Evolutionary conservation across 2,797 vertebrate genomes (phyloP).

Genomic region (Microtus californicus): DNA sequence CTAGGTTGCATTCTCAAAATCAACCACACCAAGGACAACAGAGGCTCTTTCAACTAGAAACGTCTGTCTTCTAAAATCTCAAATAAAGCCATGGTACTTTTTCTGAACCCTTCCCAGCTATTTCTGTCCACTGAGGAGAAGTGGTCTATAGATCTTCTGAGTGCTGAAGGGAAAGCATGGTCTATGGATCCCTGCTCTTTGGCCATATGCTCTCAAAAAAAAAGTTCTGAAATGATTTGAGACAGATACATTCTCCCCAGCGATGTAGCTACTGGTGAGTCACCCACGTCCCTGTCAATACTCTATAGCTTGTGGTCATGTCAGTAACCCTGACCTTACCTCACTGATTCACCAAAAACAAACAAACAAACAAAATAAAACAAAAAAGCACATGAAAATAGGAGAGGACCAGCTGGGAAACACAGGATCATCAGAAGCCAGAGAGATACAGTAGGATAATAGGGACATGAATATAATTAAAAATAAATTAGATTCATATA

Average conservation of each 20-base stretch:
- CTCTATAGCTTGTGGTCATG: not conserved
- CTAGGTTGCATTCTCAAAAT: not conserved
- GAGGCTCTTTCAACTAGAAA: not conserved
- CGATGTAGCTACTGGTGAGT: not conserved
- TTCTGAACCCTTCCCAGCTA: not conserved
- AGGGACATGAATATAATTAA: not conserved
- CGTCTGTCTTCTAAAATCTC: not conserved
- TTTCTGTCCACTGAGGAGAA: not conserved
- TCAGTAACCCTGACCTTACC: not conserved
- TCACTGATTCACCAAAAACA: not conserved
- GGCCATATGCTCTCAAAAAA: no score
- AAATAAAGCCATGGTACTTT: no score
- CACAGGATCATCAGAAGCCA: not conserved
- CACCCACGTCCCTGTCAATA: not conserved
- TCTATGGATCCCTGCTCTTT: not conserved
- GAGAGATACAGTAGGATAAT: not conserved
- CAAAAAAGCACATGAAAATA: not conserved
- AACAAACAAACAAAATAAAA: not conserved
- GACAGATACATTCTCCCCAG: not conserved
- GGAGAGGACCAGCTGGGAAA: not conserved
- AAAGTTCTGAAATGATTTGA: not conserved
- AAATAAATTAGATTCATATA: not conserved
- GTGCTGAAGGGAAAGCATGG: no score
- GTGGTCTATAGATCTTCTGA: no score
- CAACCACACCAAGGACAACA: not conserved